Base-by-base conservation (phyloP, 2,113 vertebrate species). In the Aspidoscelis tigris region DNA sequence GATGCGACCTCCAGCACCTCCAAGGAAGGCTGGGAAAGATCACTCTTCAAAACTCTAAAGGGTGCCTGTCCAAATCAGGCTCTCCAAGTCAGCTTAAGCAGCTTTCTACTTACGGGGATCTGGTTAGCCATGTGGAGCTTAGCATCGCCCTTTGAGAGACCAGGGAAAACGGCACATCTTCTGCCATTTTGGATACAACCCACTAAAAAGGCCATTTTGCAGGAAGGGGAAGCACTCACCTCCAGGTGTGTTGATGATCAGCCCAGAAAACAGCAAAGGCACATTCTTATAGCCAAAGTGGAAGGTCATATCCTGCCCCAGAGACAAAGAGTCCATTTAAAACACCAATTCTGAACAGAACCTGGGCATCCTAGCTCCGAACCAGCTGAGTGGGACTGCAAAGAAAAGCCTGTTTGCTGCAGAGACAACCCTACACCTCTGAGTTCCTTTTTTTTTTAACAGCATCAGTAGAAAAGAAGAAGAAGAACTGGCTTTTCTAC, bases 221-320 rank as follows among this genome's bases (percentile, higher is more conserved):
- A 3, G 58, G 58, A 61, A 61, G 10, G 39, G 3, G 43, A 55
- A 74, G 10, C 69, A 3, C 41, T 95, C 55, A 99, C 98, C 98
- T 97, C 98, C 98, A 72, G 96, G 91, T 41, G 97, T 96, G 95
- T 99, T 99, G 96, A 99, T 99, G 88, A 96, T 86, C 81, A 99
- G 95, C 26, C 97, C 96, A 0, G 95, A 94, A 93, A 99, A 99
- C 80, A 99, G 96, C 84, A 99, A 90, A 78, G 97, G 95, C 92
- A 99, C 98, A 2, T 98, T 95, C 68, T 92, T 82, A 91, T 89
- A 97, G 84, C 94, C 97, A 22, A 99, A 97, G 95, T 99, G 96
- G 95, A 99, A 99, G 65, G 97, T 97, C 99, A 99, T 99, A 71
- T 90, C 94, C 97, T 98, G 94, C 50, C 83, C 86, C 83, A 92